These are phyloP conservation scores for Excalfactoria chinensis DNA, from an alignment of 2,113 vertebrate species.

Conservation along the genomic window DNA sequence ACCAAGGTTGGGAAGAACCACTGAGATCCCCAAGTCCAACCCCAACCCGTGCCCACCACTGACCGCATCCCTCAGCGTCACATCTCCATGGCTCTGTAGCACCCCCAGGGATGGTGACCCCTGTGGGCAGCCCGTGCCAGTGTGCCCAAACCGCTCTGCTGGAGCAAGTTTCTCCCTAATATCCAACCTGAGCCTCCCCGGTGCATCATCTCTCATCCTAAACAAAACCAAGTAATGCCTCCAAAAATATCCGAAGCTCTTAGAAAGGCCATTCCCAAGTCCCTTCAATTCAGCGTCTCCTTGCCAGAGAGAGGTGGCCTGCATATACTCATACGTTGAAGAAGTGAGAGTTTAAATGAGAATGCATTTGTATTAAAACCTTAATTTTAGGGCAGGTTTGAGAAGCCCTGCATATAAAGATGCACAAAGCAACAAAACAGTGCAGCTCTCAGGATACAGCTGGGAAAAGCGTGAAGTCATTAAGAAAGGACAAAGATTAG, in stretches of 20 bases:
- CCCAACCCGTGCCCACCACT: no score
- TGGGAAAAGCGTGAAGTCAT: slow-evolving; percentile 47
- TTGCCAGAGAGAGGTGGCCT: not conserved
- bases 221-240: not conserved
- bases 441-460: not conserved
- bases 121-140: no score
- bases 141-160: no score
- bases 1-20: no score
- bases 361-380: slow-evolving; percentile 33
- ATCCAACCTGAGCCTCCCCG: no score
- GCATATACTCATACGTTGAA: not conserved
- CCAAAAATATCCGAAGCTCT: not conserved
- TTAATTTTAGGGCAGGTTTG: slow-evolving; percentile 29
- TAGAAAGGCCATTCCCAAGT: not conserved
- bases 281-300: not conserved
- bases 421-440: not conserved
- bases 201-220: no score
- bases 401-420: not conserved
- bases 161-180: no score
- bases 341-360: slow-evolving; percentile 16
- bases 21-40: no score
- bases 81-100: no score
- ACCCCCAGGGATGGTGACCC: no score
- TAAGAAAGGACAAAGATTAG: slow-evolving; percentile 46
- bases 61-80: no score